Evolutionary conservation across 1,140 invertebrate genomes (phyloP).

Genomic region (Danaus melanippus): DNA sequence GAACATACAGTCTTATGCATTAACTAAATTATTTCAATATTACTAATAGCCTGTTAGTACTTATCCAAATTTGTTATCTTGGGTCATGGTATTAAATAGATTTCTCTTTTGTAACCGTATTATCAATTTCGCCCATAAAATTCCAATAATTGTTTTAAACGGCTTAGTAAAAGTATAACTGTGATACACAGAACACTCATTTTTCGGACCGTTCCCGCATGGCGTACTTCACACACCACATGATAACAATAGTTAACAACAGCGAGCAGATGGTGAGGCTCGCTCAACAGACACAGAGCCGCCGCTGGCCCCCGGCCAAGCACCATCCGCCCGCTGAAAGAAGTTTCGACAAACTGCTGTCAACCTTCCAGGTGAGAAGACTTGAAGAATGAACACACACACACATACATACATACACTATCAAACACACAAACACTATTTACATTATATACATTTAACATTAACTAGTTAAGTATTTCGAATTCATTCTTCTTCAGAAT

Average conservation of each 20-base stretch:
- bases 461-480: too few relatives aligned
- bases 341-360: slow-evolving; percentile 79
- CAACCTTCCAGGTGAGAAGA: slow-evolving; percentile 72
- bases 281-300: slow-evolving; percentile 81
- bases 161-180: background rate
- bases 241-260: slow-evolving; percentile 95
- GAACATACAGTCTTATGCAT: too few relatives aligned
- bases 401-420: too few relatives aligned
- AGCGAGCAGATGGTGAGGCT: slow-evolving; percentile 91
- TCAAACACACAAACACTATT: too few relatives aligned
- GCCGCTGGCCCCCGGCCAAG: slow-evolving; percentile 79
- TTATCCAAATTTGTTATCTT: too few relatives aligned
- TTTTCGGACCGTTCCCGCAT: slow-evolving; percentile 79
- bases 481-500: slow-evolving; percentile 46
- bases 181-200: slow-evolving; percentile 70
- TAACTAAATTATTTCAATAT: too few relatives aligned
- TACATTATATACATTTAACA: background rate
- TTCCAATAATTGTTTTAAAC: too few relatives aligned
- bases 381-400: background rate
- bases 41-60: too few relatives aligned
- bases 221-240: slow-evolving; percentile 92
- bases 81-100: too few relatives aligned
- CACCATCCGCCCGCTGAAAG: slow-evolving; percentile 75
- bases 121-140: too few relatives aligned
- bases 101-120: too few relatives aligned